Conservation (phyloP, 2,113 vertebrate species). For the Urocynchramus pylzowi region DNA sequence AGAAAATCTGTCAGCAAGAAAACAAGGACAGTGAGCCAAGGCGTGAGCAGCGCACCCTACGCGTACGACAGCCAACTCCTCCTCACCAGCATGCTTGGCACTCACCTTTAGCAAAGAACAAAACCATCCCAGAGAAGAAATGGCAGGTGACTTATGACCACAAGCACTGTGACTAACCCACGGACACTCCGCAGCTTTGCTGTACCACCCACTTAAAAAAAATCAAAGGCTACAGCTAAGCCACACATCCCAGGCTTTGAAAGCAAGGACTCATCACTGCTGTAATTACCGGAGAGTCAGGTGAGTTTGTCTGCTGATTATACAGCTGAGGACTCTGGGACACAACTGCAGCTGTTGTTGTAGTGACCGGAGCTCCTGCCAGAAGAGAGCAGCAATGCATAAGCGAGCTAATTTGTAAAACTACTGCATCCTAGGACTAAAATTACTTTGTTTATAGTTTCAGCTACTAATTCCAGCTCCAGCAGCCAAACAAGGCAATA, state of each 20-base stretch:
- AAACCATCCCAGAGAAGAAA: not conserved
- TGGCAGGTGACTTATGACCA: not conserved
- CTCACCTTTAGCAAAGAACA: not conserved
- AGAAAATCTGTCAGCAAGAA: not conserved
- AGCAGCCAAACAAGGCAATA: slow-evolving; percentile 33
- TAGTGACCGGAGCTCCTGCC: slow-evolving; percentile 75
- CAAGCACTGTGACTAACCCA: not conserved
- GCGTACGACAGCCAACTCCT: not conserved
- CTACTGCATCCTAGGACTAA: not conserved
- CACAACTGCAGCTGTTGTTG: slow-evolving; percentile 87
- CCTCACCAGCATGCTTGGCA: not conserved
- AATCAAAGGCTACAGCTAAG: not conserved
- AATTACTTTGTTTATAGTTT: slow-evolving; percentile 25
- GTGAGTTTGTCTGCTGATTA: slow-evolving; percentile 81
- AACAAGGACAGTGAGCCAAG: not conserved
- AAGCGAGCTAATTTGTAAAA: not conserved
- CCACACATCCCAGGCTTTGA: not conserved
- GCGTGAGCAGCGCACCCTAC: not conserved
- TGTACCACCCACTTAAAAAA: not conserved
- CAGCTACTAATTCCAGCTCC: slow-evolving; percentile 17
- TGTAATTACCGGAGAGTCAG: slow-evolving; percentile 82
- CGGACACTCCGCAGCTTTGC: not conserved
- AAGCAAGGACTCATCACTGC: not conserved
- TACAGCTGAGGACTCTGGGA: slow-evolving; percentile 90
- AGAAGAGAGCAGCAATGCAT: slow-evolving; percentile 5